These are phyloP conservation scores for Diglossa cyanea DNA, from an alignment of 2,797 vertebrate genomes.

Conservation along the genomic window DNA sequence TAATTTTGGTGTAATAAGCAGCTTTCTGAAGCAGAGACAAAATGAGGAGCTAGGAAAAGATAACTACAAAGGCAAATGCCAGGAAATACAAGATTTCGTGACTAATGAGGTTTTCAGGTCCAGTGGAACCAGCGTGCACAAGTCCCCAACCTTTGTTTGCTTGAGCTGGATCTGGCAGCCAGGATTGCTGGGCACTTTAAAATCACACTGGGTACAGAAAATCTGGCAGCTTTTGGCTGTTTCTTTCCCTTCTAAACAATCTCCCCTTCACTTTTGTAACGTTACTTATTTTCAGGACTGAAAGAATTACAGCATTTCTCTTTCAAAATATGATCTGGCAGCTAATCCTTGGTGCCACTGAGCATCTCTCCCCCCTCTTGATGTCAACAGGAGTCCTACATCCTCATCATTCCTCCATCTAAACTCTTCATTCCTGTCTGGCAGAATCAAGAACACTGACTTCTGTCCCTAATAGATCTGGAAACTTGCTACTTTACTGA, in stretches of 20 bases:
- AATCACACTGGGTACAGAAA: neutral
- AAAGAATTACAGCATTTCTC: neutral
- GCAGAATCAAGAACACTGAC: neutral
- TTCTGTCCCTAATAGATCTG: neutral
- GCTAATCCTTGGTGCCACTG: neutral
- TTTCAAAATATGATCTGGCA: slow-evolving; percentile 1
- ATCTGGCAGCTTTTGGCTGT: neutral
- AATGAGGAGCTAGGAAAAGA: neutral
- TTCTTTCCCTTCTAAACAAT: neutral
- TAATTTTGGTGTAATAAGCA: slow-evolving; percentile 8
- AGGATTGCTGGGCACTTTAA: neutral
- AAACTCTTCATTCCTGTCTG: neutral
- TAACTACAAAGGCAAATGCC: neutral
- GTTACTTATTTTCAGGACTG: neutral
- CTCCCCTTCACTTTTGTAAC: neutral
- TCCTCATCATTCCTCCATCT: neutral
- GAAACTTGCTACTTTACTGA: neutral
- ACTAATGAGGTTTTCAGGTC: slow-evolving; percentile 11
- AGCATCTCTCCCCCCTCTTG: neutral
- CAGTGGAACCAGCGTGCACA: neutral
- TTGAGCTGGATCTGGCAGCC: neutral
- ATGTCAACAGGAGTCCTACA: neutral
- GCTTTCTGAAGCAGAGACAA: slow-evolving; percentile 25
- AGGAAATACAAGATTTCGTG: neutral
- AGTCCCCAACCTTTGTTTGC: neutral